Evolutionary conservation across 1,140 invertebrate species (phyloP).

Genomic region (Eriosoma lanigerum): DNA sequence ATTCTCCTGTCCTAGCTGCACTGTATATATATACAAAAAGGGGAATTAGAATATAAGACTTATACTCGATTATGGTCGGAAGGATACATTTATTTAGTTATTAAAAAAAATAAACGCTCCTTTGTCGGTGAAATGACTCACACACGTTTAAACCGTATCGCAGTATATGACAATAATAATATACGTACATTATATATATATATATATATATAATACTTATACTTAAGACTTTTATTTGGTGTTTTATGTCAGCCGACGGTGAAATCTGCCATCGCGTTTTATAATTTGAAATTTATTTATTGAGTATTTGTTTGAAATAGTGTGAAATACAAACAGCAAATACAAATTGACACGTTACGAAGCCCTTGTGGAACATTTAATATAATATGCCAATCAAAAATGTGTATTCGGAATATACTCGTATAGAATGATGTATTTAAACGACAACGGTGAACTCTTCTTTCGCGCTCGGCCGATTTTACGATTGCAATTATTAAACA

Average conservation of each 20-base stretch:
- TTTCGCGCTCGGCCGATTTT: not conserved
- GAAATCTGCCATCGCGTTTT: not conserved
- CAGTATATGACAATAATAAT: not conserved
- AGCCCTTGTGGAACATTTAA: not conserved
- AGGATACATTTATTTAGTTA: constrained; percentile 48
- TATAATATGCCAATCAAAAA: constrained; percentile 13
- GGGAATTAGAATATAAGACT: constrained; percentile 50
- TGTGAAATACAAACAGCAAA: constrained; percentile 4
- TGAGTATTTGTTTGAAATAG: too few relatives aligned
- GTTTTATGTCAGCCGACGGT: not conserved
- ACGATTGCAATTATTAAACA: constrained; percentile 1
- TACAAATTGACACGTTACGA: constrained; percentile 12
- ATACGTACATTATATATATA: too few relatives aligned
- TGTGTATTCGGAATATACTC: not conserved
- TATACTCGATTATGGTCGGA: constrained; percentile 46
- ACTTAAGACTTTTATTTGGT: not conserved
- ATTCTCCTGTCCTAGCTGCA: not conserved
- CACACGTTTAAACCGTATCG: not conserved
- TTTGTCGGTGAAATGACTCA: constrained; percentile 35
- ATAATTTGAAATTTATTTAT: constrained; percentile 1
- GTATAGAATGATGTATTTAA: too few relatives aligned
- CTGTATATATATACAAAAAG: not conserved
- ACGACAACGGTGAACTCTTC: too few relatives aligned
- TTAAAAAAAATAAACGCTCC: constrained; percentile 43
- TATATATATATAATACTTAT: too few relatives aligned